phyloP scores from a whole-genome alignment of 1,140 invertebrate species.

The Nymphalis io region DNA sequence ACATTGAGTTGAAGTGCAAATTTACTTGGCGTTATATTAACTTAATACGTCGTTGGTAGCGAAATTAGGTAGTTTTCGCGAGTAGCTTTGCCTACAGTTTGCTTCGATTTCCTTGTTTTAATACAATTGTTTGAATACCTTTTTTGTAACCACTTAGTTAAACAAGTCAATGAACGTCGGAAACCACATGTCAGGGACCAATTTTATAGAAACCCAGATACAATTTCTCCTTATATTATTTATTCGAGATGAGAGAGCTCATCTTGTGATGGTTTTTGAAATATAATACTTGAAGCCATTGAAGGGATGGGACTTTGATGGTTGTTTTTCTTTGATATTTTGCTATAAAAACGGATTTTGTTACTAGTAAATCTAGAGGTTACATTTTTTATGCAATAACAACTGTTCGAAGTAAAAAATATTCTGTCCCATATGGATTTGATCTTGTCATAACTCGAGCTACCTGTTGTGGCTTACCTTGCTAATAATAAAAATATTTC shows the following conservation, averaged over 20 bases:
- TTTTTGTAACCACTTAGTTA: background rate
- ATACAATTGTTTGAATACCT: background rate
- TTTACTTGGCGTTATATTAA: slow-evolving; percentile 10
- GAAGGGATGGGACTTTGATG: background rate
- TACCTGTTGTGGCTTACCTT: too few relatives aligned
- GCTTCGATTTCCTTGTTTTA: slow-evolving; percentile 14
- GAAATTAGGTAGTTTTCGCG: slow-evolving; percentile 14
- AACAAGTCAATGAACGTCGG: slow-evolving; percentile 1
- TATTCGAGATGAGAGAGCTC: background rate
- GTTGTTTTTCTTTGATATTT: background rate
- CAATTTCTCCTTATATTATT: slow-evolving; percentile 2
- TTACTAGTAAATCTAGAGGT: too few relatives aligned
- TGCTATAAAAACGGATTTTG: slow-evolving; percentile 8
- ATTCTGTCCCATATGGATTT: too few relatives aligned
- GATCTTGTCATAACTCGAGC: too few relatives aligned
- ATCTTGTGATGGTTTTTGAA: slow-evolving; percentile 11
- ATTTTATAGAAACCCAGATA: slow-evolving; percentile 9
- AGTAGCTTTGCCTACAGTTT: background rate
- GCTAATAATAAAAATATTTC: too few relatives aligned
- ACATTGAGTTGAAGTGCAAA: background rate
- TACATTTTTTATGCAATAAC: too few relatives aligned
- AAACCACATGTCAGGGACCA: slow-evolving; percentile 26
- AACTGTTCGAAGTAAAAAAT: too few relatives aligned
- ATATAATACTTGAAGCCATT: slow-evolving; percentile 6
- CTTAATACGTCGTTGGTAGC: slow-evolving; percentile 3